These are phyloP conservation scores for Falco rusticolus DNA, from an alignment of 2,797 vertebrate species.

Conservation along the genomic window DNA sequence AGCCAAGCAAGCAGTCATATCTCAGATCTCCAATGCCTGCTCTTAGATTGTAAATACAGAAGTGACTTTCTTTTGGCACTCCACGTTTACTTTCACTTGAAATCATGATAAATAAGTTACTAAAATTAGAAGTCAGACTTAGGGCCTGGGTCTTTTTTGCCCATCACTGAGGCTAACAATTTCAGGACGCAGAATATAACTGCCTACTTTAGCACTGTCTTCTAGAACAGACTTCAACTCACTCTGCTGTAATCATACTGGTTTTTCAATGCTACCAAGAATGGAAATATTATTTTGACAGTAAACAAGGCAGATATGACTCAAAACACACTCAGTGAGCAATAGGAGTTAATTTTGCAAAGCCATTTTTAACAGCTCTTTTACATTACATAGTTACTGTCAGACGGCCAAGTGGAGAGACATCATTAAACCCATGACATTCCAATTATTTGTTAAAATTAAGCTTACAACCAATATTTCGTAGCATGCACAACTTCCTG, in stretches of 20 bases:
- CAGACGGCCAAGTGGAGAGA: slow-evolving; percentile 63
- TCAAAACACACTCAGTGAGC: slow-evolving; percentile 54
- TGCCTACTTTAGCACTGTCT: slow-evolving; percentile 21
- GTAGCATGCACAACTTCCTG: slow-evolving; percentile 5
- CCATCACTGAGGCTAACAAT: not conserved
- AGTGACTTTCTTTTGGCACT: not conserved
- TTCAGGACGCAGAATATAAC: slow-evolving; percentile 56
- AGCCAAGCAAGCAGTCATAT: not conserved
- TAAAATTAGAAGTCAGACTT: not conserved
- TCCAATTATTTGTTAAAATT: slow-evolving; percentile 71
- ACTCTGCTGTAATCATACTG: not conserved
- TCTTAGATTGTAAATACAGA: not conserved
- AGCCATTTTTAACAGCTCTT: slow-evolving; percentile 65
- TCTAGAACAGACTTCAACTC: slow-evolving; percentile 17
- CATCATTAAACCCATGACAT: slow-evolving; percentile 69
- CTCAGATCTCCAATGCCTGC: not conserved
- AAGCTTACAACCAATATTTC: slow-evolving; percentile 45
- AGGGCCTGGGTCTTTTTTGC: not conserved
- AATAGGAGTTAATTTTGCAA: slow-evolving; percentile 63
- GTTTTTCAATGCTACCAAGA: slow-evolving; percentile 14
- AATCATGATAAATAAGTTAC: slow-evolving; percentile 29
- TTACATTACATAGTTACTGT: slow-evolving; percentile 61
- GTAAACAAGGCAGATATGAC: slow-evolving; percentile 53
- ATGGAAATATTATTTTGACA: slow-evolving; percentile 34
- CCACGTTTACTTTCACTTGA: slow-evolving; percentile 56